Percentiles rank a stretch among this genome's conserved stretches.
phyloP scores from a whole-genome alignment of 1,140 invertebrate genomes.

The Leptonema lineaticorne region DNA sequence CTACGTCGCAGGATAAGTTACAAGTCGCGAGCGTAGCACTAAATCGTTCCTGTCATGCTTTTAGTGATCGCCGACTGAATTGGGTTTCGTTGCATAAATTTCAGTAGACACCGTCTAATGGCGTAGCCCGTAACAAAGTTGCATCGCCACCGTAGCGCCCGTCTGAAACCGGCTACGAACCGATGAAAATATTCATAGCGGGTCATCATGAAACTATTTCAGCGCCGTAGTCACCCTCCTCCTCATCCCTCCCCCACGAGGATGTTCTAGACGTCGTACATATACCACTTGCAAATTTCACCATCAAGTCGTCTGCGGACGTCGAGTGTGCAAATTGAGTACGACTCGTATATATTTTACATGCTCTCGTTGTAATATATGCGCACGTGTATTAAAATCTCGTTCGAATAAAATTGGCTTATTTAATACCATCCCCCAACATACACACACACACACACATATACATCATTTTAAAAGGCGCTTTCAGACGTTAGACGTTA shows the following conservation, averaged over 20 bases:
- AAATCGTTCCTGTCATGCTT: conserved; percentile 43
- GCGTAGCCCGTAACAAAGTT: background rate
- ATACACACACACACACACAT: background rate
- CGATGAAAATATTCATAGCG: conserved; percentile 2
- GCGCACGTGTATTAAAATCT: no score
- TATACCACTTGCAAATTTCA: background rate
- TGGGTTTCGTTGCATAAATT: conserved; percentile 41
- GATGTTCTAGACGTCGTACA: background rate
- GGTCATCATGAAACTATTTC: background rate
- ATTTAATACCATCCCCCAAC: no score
- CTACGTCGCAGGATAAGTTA: background rate
- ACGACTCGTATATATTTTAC: no score
- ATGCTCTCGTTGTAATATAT: no score
- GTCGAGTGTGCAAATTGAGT: no score
- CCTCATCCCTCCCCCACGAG: no score
- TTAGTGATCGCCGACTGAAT: conserved; percentile 38
- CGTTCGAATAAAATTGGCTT: background rate
- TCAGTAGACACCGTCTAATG: conserved; percentile 30
- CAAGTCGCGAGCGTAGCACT: conserved; percentile 25
- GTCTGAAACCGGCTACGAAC: background rate
- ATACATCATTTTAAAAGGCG: no score
- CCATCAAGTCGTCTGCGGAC: background rate
- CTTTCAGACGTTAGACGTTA: no score
- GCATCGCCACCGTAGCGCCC: background rate
- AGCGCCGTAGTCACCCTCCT: no score